Evolutionary conservation across 2,797 vertebrate species (phyloP).

Genomic region (Chaetophractus vellerosus): DNA sequence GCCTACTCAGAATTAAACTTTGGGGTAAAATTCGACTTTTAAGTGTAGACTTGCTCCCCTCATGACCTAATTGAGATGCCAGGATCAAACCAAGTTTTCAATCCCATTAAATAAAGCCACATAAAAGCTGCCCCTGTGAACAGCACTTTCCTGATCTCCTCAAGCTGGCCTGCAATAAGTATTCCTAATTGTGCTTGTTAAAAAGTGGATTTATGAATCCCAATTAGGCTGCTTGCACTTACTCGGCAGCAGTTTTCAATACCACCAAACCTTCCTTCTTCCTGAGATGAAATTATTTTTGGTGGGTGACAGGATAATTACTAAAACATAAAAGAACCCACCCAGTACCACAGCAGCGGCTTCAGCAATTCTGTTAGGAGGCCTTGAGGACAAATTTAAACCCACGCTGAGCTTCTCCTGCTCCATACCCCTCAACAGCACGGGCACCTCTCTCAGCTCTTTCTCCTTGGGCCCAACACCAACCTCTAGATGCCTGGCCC

Average conservation of each 20-base stretch:
- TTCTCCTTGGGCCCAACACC: background rate
- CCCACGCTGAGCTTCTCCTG: background rate
- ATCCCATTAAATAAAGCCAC: slow-evolving; percentile 85
- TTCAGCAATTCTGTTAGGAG: slow-evolving; percentile 82
- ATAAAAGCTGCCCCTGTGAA: slow-evolving; percentile 86
- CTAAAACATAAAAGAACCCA: slow-evolving; percentile 87
- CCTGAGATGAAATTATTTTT: slow-evolving; percentile 83
- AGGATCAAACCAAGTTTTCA: slow-evolving; percentile 87
- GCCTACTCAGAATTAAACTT: slow-evolving; percentile 87
- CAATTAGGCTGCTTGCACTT: slow-evolving; percentile 89
- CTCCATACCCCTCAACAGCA: fast-evolving
- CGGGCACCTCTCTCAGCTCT: background rate
- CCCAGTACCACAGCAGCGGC: slow-evolving; percentile 77
- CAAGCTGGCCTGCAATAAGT: slow-evolving; percentile 90
- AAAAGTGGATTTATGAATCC: slow-evolving; percentile 91
- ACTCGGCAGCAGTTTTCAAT: slow-evolving; percentile 81
- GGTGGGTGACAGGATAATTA: slow-evolving; percentile 88
- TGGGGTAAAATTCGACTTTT: slow-evolving; percentile 88
- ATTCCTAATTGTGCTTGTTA: slow-evolving; percentile 92
- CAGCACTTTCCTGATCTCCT: slow-evolving; percentile 86
- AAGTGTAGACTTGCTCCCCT: slow-evolving; percentile 87
- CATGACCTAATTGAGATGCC: slow-evolving; percentile 87
- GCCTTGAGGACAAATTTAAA: slow-evolving; percentile 53
- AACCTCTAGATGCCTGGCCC: background rate
- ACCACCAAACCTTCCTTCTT: slow-evolving; percentile 80